Conservation (phyloP, 2,113 vertebrate genomes). For the Paradoxurus hermaphroditus region DNA sequence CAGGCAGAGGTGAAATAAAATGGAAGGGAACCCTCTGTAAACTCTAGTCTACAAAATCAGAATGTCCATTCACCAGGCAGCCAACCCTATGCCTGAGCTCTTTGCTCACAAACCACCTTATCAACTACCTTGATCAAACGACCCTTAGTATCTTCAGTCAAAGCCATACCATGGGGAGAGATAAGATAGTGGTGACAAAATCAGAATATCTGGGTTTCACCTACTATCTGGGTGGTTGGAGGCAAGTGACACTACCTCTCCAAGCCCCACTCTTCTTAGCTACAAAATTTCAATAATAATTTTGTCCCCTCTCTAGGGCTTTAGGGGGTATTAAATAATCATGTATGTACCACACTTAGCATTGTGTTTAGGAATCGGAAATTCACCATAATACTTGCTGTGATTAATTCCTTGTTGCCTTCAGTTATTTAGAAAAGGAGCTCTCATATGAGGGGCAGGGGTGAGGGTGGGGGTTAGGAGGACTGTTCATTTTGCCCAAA, state of each 20-base stretch:
- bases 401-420: background rate
- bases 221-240: background rate
- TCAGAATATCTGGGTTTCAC: background rate
- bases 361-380: background rate
- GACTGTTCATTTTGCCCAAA: background rate
- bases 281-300: background rate
- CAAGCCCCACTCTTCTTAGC: background rate
- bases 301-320: background rate
- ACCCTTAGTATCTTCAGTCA: background rate
- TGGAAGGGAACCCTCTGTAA: background rate
- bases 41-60: background rate
- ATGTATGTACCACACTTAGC: background rate
- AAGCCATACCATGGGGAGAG: background rate
- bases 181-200: too few species aligned
- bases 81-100: background rate
- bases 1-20: background rate
- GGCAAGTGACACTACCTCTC: background rate
- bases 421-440: background rate
- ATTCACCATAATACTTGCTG: background rate
- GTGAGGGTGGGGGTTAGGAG: background rate
- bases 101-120: background rate
- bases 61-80: background rate
- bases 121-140: background rate
- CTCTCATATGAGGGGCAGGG: background rate
- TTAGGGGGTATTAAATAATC: background rate